Evolutionary conservation across 2,113 vertebrate species (phyloP).

Genomic region (Charadrius vociferus): DNA sequence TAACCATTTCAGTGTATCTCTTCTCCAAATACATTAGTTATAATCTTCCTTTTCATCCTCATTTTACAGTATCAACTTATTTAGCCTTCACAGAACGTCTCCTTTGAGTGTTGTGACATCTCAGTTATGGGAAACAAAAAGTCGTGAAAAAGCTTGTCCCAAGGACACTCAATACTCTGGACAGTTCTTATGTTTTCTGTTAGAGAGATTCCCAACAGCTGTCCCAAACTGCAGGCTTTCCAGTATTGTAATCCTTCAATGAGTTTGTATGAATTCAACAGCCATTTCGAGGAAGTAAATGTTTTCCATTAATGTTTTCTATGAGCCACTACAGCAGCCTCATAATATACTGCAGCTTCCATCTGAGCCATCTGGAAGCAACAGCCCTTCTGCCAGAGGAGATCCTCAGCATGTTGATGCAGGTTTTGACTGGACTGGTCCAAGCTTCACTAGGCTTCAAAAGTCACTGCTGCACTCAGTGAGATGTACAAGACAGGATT

Average conservation of each 20-base stretch:
- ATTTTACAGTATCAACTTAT: background rate
- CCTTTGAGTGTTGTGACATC: background rate
- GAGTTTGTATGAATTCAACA: background rate
- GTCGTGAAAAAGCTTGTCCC: background rate
- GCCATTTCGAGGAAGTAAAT: background rate
- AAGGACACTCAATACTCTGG: background rate
- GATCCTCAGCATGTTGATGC: background rate
- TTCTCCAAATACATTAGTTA: background rate
- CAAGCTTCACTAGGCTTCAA: background rate
- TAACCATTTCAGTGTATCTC: background rate
- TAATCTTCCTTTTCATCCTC: background rate
- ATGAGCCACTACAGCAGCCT: background rate
- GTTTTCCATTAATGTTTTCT: background rate
- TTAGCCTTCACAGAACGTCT: background rate
- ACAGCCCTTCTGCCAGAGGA: background rate
- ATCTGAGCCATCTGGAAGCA: background rate
- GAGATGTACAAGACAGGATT: background rate
- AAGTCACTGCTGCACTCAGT: background rate
- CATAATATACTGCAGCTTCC: background rate
- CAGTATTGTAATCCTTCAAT: background rate
- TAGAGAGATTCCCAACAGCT: background rate
- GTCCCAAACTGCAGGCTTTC: background rate
- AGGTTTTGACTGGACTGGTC: background rate
- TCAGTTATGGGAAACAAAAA: background rate
- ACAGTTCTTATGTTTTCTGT: background rate